Evolutionary conservation across 2,888 invertebrate genomes (phyloP), one percentile per base, ranked within the genome.

Genomic region (Ischnus inquisitorius): DNA sequence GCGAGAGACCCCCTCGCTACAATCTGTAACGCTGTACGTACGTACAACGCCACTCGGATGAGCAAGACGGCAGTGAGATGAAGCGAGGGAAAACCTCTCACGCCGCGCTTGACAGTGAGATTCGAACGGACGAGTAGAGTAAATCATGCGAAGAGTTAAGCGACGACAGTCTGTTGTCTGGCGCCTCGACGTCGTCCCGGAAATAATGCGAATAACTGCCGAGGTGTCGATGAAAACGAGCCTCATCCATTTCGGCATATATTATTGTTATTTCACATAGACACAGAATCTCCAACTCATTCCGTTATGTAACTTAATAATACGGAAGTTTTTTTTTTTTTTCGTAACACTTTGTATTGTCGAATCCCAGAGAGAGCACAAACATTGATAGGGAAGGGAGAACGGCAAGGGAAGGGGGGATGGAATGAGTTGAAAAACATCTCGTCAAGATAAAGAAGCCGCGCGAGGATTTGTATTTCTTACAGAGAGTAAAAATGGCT

Each of bases 401-500:
- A 34, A 34, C 5, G 5, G 12, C n/a, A n/a, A n/a, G n/a, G n/a
- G n/a, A n/a, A n/a, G 54, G 51, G 8, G 16, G 6, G 19, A 22
- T 12, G 57, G 28, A 5, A 14, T 48, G 76, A 68, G 57, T 72
- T 48, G 72, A 76, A 60, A 83, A 83, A 83, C 57, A 83, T 65
- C 69, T 71, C 41, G 43, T 54, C 41, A 83, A 68, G 69, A 69
- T 54, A 65, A 72, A 72, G 46, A 71, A 76, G 41, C 76, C 16
- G 28, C 25, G 46, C 22, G 76, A 25, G 12, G 57, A 68, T 54
- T 71, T 67, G 57, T 22, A 46, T 67, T 80, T 72, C 60, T 65
- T 67, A 60, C 72, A 60, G 75, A 71, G 79, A 57, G 12, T 54
- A 54, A 48, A 79, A 76, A 83, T 80, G 79, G 76, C 34, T 83